phyloP scores from a whole-genome alignment of 1,140 invertebrate species.

The Sarcophaga peregrina region DNA sequence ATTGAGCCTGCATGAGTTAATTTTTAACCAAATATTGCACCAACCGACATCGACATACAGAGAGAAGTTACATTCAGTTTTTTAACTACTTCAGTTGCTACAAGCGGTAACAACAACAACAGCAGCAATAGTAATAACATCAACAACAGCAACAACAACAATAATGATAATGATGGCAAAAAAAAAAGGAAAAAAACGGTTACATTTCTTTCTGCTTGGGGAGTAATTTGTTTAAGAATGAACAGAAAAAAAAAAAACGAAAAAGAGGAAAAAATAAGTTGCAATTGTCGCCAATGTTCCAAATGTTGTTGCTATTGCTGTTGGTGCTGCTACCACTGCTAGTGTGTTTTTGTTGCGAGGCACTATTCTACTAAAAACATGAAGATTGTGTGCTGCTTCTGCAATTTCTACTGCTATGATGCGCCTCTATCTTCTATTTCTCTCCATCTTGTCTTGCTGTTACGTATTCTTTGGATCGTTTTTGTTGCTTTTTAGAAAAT shows the following conservation, averaged over 20 bases:
- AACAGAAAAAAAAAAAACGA: not conserved
- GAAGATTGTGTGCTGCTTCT: not conserved
- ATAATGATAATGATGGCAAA: not conserved
- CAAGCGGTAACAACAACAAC: not conserved
- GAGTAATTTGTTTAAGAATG: not conserved
- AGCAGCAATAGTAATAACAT: not conserved
- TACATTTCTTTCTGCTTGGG: constrained; percentile 28
- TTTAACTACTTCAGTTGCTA: not conserved
- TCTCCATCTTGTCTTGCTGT: no score
- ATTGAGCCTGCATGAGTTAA: constrained; percentile 40
- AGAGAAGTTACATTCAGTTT: no score
- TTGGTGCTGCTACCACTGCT: not conserved
- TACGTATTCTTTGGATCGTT: no score
- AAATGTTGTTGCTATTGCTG: not conserved
- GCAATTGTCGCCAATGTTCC: not conserved
- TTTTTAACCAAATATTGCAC: constrained; percentile 31
- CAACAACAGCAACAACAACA: not conserved
- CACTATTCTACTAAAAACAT: constrained; percentile 4
- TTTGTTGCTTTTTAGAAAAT: no score
- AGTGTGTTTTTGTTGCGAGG: not conserved
- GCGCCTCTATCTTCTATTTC: no score
- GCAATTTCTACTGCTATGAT: no score
- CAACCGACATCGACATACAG: not conserved
- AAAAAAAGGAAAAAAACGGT: constrained; percentile 21
- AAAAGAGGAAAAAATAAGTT: constrained; percentile 9